A percentile compares a stretch with the other conserved stretches of the same genome.
These are phyloP conservation scores for Opisthograptis luteolata DNA, from an alignment of 2,888 invertebrate species.

Conservation along the genomic window DNA sequence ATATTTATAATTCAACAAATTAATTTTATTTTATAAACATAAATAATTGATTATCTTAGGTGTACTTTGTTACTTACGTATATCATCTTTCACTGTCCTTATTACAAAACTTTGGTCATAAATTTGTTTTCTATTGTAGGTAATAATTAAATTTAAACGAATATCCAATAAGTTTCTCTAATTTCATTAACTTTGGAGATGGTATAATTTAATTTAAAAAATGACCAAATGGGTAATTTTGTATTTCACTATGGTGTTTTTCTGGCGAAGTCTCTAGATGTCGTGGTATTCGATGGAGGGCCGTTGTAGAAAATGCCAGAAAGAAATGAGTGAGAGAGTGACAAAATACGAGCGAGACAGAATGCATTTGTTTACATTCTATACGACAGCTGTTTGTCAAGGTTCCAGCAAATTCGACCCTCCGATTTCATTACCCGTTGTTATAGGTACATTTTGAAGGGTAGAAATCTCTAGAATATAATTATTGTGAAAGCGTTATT, in stretches of 20 bases:
- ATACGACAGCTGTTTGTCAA: constrained; percentile 12
- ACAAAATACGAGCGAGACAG: no score
- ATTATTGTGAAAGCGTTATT: background rate
- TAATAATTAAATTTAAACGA: background rate
- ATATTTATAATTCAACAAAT: no score
- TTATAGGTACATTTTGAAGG: background rate
- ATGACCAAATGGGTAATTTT: constrained; percentile 13
- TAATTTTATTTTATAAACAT: no score
- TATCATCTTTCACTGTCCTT: no score
- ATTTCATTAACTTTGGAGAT: no score
- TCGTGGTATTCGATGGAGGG: no score
- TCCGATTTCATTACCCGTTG: background rate
- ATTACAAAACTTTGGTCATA: no score
- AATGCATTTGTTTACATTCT: constrained; percentile 9
- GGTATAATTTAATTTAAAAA: background rate
- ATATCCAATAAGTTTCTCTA: no score
- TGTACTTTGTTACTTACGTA: no score
- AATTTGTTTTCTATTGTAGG: no score
- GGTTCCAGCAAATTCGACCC: constrained; percentile 9
- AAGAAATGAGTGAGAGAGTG: constrained; percentile 15
- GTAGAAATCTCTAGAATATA: constrained; percentile 3
- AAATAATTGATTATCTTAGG: no score
- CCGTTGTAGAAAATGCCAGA: constrained; percentile 17
- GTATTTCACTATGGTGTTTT: constrained; percentile 9
- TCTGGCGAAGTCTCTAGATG: constrained; percentile 36